Conservation (phyloP, 2,113 vertebrate species). For the Arothron firmamentum region DNA sequence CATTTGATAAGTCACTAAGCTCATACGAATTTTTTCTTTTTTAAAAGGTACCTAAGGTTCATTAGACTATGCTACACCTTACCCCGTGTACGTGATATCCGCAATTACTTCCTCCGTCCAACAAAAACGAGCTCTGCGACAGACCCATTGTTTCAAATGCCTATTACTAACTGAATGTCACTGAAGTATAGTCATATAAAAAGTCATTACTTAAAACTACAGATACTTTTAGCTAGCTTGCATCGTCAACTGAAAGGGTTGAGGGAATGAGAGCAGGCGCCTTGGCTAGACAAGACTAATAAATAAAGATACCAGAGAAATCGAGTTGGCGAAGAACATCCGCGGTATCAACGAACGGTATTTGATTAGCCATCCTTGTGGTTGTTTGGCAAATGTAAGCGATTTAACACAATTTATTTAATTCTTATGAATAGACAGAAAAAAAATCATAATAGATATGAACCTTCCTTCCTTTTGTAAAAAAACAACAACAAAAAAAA, state of each 20-base stretch:
- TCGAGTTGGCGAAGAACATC: neutral
- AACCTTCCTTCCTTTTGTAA: neutral
- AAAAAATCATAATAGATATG: neutral
- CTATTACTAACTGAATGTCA: conserved; percentile 15
- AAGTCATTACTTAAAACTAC: conserved; percentile 21
- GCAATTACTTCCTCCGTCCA: conserved; percentile 47
- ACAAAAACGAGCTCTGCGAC: conserved; percentile 60
- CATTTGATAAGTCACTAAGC: neutral
- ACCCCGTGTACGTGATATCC: conserved; percentile 74
- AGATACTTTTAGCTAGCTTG: conserved; percentile 11
- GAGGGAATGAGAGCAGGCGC: neutral
- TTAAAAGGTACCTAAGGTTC: no score
- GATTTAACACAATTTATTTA: no score
- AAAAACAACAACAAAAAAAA: no score
- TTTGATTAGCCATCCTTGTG: conserved; percentile 38
- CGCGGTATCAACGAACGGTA: neutral
- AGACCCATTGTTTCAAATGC: conserved; percentile 49
- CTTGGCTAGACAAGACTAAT: conserved; percentile 23
- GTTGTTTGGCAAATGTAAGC: no score
- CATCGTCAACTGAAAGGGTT: conserved; percentile 1
- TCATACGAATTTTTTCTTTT: neutral
- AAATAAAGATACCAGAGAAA: conserved; percentile 48
- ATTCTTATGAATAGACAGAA: no score
- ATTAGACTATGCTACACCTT: conserved; percentile 29
- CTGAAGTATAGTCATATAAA: conserved; percentile 21